Conservation (phyloP, 2,113 vertebrate species). For the Hucho hucho region DNA sequence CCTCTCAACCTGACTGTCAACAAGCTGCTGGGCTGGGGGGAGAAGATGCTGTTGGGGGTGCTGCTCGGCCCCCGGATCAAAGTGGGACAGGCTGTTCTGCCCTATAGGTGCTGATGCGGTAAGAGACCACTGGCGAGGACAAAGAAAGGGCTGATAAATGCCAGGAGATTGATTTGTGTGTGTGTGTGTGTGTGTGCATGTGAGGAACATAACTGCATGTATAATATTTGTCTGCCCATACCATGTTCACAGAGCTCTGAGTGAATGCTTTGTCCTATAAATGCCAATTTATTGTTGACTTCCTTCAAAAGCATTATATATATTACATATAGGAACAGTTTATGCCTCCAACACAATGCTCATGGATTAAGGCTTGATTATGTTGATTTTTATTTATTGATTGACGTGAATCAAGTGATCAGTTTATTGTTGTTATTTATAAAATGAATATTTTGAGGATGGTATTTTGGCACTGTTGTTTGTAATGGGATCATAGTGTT, state of each 20-base stretch:
- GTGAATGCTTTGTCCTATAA: constrained; percentile 5
- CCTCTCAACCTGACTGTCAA: constrained; percentile 67
- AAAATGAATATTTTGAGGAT: constrained; percentile 47
- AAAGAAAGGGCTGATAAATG: neutral
- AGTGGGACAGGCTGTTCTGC: constrained; percentile 68
- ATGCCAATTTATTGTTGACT: constrained; percentile 31
- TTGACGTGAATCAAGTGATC: constrained; percentile 7
- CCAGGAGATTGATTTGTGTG: neutral
- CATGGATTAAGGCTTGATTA: constrained; percentile 18
- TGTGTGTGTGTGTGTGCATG: neutral
- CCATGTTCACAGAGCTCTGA: constrained; percentile 9
- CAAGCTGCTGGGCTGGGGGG: constrained; percentile 74
- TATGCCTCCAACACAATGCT: constrained; percentile 21
- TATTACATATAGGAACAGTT: constrained; percentile 8
- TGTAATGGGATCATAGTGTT: constrained; percentile 55
- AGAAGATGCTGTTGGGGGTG: constrained; percentile 67
- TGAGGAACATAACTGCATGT: constrained; percentile 36
- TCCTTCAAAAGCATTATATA: constrained; percentile 26
- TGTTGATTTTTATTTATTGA: constrained; percentile 41
- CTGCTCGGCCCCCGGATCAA: constrained; percentile 63
- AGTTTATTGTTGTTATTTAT: constrained; percentile 52
- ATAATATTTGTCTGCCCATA: constrained; percentile 13
- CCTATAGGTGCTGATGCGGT: constrained; percentile 64
- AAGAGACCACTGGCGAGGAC: neutral
- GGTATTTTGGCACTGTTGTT: constrained; percentile 44